Evolutionary conservation across 2,797 vertebrate genomes (phyloP).

Genomic region (Amblyraja radiata): DNA sequence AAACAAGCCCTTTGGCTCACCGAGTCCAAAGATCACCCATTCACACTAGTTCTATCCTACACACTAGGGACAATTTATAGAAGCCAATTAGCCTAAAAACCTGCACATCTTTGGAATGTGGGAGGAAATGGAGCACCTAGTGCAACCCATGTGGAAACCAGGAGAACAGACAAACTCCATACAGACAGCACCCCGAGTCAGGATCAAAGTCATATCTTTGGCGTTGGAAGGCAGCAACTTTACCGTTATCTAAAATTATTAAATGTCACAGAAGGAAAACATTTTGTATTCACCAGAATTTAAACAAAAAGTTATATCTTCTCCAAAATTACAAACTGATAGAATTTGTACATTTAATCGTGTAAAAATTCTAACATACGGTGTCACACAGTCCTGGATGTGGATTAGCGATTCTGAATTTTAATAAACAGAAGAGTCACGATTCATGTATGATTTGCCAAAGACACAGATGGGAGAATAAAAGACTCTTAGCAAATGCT

Average conservation of each 20-base stretch:
- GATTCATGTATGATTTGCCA: neutral
- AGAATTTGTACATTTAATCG: neutral
- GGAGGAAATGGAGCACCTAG: too few species aligned
- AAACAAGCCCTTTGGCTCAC: too few species aligned
- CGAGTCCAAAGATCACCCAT: too few species aligned
- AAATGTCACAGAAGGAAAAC: neutral
- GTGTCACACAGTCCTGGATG: neutral
- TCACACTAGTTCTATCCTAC: too few species aligned
- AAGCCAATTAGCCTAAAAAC: too few species aligned
- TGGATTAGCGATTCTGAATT: neutral
- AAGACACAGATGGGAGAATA: neutral
- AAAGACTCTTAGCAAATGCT: neutral
- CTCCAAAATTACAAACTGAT: neutral
- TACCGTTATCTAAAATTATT: neutral
- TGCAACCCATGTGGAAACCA: too few species aligned
- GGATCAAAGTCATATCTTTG: too few species aligned
- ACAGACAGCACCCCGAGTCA: too few species aligned
- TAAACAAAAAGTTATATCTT: neutral
- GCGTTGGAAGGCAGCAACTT: too few species aligned
- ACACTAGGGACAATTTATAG: too few species aligned
- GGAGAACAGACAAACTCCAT: too few species aligned
- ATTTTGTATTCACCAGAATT: neutral
- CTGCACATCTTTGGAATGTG: too few species aligned
- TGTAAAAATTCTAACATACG: neutral
- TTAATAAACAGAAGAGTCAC: neutral